phyloP scores from a whole-genome alignment of 2,797 vertebrate species.

The Halcyon leucocephala region DNA sequence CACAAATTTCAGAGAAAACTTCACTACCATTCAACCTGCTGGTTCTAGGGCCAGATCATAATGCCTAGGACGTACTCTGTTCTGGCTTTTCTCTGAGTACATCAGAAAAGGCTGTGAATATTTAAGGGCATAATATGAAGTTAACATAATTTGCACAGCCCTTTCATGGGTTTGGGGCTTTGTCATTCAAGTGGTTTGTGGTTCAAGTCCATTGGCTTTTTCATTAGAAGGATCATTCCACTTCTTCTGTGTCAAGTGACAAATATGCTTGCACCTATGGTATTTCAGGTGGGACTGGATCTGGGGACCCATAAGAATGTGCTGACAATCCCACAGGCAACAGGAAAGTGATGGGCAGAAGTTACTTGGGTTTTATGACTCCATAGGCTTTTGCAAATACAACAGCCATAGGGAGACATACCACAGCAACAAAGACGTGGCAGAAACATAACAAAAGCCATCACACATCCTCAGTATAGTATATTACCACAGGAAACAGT shows the following conservation, averaged over 20 bases:
- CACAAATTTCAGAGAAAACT: neutral
- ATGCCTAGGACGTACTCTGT: neutral
- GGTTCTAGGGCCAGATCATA: neutral
- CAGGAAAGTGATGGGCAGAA: neutral
- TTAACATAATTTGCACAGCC: neutral
- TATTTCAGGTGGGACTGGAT: neutral
- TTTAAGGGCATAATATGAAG: neutral
- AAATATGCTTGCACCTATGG: fast-evolving
- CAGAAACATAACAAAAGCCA: neutral
- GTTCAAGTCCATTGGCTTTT: neutral
- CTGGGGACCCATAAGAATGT: neutral
- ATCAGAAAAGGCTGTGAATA: neutral
- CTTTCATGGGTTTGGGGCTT: neutral
- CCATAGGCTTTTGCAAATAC: neutral
- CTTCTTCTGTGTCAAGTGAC: neutral
- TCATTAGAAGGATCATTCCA: neutral
- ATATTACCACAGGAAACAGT: neutral
- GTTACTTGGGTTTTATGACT: neutral
- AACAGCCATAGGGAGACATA: neutral
- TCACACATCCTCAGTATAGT: neutral
- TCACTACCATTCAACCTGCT: neutral
- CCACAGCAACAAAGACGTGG: neutral
- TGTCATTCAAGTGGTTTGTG: neutral
- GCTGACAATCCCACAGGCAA: neutral
- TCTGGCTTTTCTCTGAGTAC: neutral